phyloP scores from a whole-genome alignment of 2,113 vertebrate genomes.

The Columba livia region DNA sequence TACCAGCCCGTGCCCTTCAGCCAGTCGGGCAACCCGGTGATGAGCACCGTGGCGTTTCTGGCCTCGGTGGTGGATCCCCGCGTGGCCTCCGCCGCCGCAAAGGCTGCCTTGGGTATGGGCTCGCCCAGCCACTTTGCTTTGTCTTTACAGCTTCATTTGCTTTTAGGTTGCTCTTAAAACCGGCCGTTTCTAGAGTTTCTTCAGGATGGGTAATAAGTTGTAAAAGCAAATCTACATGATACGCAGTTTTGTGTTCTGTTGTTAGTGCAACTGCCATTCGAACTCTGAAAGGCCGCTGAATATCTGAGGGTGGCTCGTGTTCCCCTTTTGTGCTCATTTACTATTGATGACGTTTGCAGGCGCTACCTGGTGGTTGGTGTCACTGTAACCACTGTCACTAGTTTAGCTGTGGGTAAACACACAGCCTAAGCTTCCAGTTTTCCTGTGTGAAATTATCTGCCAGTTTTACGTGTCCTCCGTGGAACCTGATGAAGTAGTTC shows the following conservation, averaged over 20 bases:
- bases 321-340: rapidly evolving
- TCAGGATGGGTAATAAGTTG: not conserved
- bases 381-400: not conserved
- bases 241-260: not conserved
- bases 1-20: conserved; percentile 97
- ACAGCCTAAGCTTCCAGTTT: rapidly evolving
- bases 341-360: rapidly evolving
- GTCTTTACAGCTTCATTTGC: too few relatives aligned
- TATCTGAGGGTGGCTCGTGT: rapidly evolving
- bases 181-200: rapidly evolving
- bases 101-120: conserved; percentile 87
- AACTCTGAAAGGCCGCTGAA: not conserved
- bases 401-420: not conserved
- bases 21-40: conserved; percentile 96
- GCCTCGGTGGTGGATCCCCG: conserved; percentile 95
- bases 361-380: not conserved
- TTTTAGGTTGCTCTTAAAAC: not conserved
- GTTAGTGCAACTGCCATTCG: rapidly evolving
- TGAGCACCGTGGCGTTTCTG: conserved; percentile 97
- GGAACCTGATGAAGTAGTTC: not conserved
- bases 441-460: not conserved
- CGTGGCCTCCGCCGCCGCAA: conserved; percentile 93
- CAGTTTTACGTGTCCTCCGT: rapidly evolving
- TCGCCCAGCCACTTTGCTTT: rapidly evolving
- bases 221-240: not conserved